These are phyloP conservation scores for Pinna nobilis DNA, from an alignment of 1,140 invertebrate species.

Conservation along the genomic window DNA sequence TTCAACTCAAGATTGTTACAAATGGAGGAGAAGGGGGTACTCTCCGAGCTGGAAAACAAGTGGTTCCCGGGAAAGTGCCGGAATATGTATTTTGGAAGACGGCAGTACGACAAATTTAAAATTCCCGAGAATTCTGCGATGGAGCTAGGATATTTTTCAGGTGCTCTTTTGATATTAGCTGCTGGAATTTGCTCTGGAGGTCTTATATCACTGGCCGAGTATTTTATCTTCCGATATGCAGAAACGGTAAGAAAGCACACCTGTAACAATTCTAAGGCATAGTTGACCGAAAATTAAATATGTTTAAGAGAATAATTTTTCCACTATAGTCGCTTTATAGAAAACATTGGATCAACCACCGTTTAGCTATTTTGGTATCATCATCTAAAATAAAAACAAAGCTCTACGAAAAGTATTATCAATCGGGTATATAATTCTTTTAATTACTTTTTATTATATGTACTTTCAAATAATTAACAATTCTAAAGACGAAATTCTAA, in stretches of 20 bases:
- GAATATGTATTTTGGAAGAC: constrained; percentile 35
- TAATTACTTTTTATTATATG: too few species aligned
- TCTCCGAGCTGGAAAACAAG: constrained; percentile 49
- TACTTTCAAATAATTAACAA: too few species aligned
- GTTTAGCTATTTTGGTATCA: too few species aligned
- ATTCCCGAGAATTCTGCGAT: constrained; percentile 46
- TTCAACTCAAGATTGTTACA: constrained; percentile 45
- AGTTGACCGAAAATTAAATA: too few species aligned
- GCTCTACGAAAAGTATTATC: too few species aligned
- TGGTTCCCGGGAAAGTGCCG: constrained; percentile 55
- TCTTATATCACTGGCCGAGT: constrained; percentile 49
- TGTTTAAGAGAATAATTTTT: too few species aligned
- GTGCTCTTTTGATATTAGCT: constrained; percentile 52
- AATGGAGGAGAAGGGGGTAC: constrained; percentile 46
- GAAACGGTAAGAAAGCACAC: constrained; percentile 44
- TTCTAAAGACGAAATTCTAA: too few species aligned
- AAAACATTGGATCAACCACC: too few species aligned
- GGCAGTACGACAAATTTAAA: constrained; percentile 37
- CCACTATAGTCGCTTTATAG: too few species aligned
- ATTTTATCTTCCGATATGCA: constrained; percentile 53
- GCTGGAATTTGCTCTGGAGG: constrained; percentile 51
- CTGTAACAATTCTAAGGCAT: neutral
- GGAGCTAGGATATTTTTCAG: constrained; percentile 58
- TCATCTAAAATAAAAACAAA: too few species aligned
- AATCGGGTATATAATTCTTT: too few species aligned